Evolutionary conservation across 2,113 vertebrate genomes (phyloP).

Genomic region (Hypanus sabinus): DNA sequence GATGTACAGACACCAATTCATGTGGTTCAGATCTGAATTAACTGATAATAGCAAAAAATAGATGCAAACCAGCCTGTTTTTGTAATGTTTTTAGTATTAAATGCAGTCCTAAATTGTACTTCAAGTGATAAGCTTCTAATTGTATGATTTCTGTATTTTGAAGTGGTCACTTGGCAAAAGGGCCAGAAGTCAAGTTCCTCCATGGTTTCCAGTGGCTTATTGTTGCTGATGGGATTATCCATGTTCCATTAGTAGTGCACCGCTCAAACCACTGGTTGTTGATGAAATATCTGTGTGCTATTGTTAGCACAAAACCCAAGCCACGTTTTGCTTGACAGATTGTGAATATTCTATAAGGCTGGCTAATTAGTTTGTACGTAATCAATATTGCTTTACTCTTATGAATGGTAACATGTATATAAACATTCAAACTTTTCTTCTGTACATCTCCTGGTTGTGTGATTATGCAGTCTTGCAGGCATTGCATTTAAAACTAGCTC

Average conservation of each 20-base stretch:
- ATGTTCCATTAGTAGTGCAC: too few species aligned
- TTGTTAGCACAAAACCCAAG: neutral
- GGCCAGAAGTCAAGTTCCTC: too few species aligned
- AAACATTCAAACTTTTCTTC: neutral
- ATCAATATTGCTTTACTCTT: neutral
- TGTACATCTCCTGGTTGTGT: neutral
- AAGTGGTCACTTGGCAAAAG: neutral
- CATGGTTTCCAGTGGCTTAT: neutral
- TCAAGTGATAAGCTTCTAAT: neutral
- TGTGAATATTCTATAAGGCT: neutral
- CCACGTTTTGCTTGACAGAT: neutral
- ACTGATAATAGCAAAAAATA: neutral
- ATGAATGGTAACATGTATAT: neutral
- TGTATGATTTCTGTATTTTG: neutral
- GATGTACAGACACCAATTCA: neutral
- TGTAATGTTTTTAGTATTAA: neutral
- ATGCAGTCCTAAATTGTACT: neutral
- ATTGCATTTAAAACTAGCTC: constrained; percentile 5
- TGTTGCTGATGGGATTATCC: neutral
- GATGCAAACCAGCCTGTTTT: neutral
- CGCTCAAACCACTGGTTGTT: too few species aligned
- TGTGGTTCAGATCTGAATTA: neutral
- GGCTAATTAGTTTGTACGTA: neutral
- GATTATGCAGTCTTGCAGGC: neutral
- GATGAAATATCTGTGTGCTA: too few species aligned